Percentiles rank a stretch among this genome's conserved stretches.
Conservation (phyloP, 2,888 invertebrate species). For the Pheosia tremula region DNA sequence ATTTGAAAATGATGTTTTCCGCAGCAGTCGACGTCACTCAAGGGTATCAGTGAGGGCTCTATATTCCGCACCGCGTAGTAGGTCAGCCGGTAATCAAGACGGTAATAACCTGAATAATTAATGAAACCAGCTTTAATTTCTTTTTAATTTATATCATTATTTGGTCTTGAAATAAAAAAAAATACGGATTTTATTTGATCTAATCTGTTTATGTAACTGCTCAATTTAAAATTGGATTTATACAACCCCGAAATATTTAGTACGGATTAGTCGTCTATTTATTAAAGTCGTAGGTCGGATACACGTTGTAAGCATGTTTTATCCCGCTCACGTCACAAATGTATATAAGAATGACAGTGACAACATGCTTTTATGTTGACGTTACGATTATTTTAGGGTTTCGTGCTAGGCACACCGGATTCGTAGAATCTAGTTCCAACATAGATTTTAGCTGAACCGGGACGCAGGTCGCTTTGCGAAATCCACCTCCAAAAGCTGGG, state of each 20-base stretch:
- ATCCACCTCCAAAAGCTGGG: conserved; percentile 28
- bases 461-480: conserved; percentile 27
- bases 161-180: conserved; percentile 30
- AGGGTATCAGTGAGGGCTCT: conserved; percentile 36
- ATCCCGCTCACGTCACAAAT: too few species aligned
- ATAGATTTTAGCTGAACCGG: conserved; percentile 24
- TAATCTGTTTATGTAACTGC: conserved; percentile 7
- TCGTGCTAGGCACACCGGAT: conserved; percentile 4
- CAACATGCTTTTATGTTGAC: too few species aligned
- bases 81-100: conserved; percentile 68
- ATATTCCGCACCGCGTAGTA: conserved; percentile 52
- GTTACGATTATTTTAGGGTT: too few species aligned
- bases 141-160: conserved; percentile 34
- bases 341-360: too few species aligned
- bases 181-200: conserved; percentile 30
- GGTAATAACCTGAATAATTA: conserved; percentile 65
- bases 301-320: too few species aligned
- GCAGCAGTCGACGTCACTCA: conserved; percentile 27
- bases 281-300: not conserved
- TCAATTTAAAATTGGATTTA: not conserved
- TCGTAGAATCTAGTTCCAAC: conserved; percentile 27
- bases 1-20: conserved; percentile 10
- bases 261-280: not conserved
- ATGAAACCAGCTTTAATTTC: conserved; percentile 55
- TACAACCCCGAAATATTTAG: not conserved